Percentiles rank a stretch among this genome's conserved stretches.
Evolutionary conservation across 2,888 invertebrate species (phyloP).

Genomic region (Phengaris arion): DNA sequence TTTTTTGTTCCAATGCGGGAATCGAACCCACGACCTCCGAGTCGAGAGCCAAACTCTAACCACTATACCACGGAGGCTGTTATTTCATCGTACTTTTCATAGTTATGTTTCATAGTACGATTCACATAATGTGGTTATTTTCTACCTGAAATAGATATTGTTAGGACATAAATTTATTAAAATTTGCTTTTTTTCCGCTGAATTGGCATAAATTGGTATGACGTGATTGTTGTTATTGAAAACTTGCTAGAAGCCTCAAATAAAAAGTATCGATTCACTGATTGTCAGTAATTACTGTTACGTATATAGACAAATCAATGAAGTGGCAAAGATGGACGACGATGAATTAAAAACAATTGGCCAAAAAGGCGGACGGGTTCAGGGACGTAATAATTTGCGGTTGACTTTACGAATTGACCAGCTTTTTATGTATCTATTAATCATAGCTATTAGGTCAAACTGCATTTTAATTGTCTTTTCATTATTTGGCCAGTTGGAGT

Average conservation of each 20-base stretch:
- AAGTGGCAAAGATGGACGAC: constrained; percentile 9
- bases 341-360: constrained; percentile 30
- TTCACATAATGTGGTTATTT: too few species aligned
- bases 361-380: constrained; percentile 30
- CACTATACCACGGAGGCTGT: too few species aligned
- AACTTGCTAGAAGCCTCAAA: neutral
- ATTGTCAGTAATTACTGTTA: constrained; percentile 19
- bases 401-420: constrained; percentile 20
- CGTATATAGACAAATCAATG: constrained; percentile 23
- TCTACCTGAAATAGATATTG: too few species aligned
- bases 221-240: neutral
- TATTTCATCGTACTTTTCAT: too few species aligned
- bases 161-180: too few species aligned
- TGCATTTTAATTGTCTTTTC: constrained; percentile 18
- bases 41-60: too few species aligned
- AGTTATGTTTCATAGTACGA: too few species aligned
- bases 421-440: constrained; percentile 22
- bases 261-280: constrained; percentile 10
- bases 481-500: neutral
- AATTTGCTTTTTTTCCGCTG: neutral
- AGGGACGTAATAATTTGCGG: constrained; percentile 23
- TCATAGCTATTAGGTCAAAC: constrained; percentile 16
- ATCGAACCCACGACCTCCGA: too few species aligned
- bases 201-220: neutral
- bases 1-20: too few species aligned